Percentiles rank a stretch among this genome's conserved stretches.
Evolutionary conservation across 64 coral and sea anemone genomes (phyloP).

Genomic region (Montipora efflorescens): DNA sequence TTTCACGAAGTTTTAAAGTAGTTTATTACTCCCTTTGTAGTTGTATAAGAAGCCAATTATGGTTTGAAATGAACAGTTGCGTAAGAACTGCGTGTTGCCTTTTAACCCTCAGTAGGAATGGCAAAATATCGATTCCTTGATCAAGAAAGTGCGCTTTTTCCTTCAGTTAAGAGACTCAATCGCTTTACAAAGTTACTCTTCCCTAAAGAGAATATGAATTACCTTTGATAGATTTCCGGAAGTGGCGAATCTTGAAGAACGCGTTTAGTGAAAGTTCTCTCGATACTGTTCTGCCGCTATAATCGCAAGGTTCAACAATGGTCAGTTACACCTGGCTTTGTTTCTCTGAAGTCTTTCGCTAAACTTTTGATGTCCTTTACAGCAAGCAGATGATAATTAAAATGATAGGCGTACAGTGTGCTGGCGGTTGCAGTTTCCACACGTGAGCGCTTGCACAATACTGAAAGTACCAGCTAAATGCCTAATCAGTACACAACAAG

Average conservation of each 20-base stretch:
- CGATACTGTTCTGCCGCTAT: not conserved
- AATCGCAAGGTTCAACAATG: not conserved
- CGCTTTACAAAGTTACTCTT: not conserved
- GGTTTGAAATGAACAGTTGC: not conserved
- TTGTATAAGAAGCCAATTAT: not conserved
- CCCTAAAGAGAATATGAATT: too few relatives aligned
- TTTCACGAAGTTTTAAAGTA: not conserved
- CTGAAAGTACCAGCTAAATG: not conserved
- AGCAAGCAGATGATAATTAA: not conserved
- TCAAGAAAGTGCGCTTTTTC: too few relatives aligned
- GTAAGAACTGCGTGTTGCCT: not conserved
- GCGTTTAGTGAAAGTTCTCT: not conserved
- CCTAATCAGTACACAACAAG: not conserved
- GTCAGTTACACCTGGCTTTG: not conserved
- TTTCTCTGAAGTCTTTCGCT: not conserved
- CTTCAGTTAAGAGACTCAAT: too few relatives aligned
- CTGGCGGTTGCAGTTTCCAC: not conserved
- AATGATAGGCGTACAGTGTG: not conserved
- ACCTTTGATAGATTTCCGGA: not conserved
- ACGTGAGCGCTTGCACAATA: not conserved
- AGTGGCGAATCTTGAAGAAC: not conserved
- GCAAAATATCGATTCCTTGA: too few relatives aligned
- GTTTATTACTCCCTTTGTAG: not conserved
- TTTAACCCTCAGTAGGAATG: not conserved
- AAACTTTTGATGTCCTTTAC: not conserved